Evolutionary conservation across 2,888 invertebrate species (phyloP).

Genomic region (Periphyllus acericola): DNA sequence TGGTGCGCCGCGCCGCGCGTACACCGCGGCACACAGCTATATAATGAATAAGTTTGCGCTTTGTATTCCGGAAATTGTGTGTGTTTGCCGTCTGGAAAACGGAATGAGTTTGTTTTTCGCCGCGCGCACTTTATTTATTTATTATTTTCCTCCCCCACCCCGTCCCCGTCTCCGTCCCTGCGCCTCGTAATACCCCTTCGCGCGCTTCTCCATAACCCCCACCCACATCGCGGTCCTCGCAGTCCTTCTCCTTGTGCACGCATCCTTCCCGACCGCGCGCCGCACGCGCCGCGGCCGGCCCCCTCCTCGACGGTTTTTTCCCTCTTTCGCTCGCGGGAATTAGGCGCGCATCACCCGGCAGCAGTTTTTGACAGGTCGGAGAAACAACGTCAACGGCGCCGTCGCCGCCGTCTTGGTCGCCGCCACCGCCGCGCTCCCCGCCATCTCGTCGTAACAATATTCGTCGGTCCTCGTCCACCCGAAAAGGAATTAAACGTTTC

Average conservation of each 20-base stretch:
- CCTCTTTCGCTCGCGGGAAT: conserved; percentile 8
- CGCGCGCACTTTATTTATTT: conserved; percentile 2
- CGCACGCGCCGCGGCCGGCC: too few species aligned
- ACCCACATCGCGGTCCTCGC: neutral
- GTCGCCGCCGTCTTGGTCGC: conserved; percentile 14
- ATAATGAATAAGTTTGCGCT: conserved; percentile 58
- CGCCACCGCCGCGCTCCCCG: neutral
- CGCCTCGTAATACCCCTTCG: neutral
- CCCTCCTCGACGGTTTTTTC: neutral
- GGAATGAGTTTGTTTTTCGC: conserved; percentile 49
- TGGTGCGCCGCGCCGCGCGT: neutral
- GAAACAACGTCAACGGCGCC: conserved; percentile 38
- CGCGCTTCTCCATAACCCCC: neutral
- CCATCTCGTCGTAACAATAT: neutral
- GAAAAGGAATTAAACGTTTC: conserved; percentile 46
- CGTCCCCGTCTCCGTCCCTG: neutral
- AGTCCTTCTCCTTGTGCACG: too few species aligned
- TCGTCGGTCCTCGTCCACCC: neutral
- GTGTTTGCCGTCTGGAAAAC: conserved; percentile 56
- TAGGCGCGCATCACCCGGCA: conserved; percentile 51
- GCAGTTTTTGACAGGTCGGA: conserved; percentile 58
- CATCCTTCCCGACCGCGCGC: too few species aligned
- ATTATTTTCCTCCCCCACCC: neutral
- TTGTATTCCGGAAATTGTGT: conserved; percentile 60
- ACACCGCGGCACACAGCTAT: neutral